Base-by-base conservation (phyloP, 2,797 vertebrate species). In the Tadarida brasiliensis region DNA sequence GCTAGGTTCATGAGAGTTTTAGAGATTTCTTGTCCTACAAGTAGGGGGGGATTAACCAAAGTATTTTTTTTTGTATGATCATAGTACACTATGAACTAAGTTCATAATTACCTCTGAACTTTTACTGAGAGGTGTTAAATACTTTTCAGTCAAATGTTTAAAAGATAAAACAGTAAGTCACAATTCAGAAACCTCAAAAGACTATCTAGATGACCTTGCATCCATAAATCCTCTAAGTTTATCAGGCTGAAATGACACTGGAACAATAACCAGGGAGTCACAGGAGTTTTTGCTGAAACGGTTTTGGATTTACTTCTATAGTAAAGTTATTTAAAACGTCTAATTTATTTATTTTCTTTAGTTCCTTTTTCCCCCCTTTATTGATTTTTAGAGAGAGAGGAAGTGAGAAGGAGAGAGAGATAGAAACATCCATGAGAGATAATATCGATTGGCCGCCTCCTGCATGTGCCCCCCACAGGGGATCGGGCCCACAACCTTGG, bases 271-370 rank as follows among this genome's bases (percentile, higher is more conserved):
- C 78, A 44, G 12, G 67, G 77, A 83, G 63, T 87, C n/a, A 68
- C 2, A n/a, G 39, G 30, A 68, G 63, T 78, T 94, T 87, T 91
- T 78, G 15, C 44, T 94, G 57, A 76, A 8, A 33, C 26, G 17
- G 10, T 91, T 95, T 95, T 90, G 39, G 30, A 73, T 84, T 95
- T 74, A 2, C 10, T 94, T 87, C 22, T 80, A 39, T 22, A 74
- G 28, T 83, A 56, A 95, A 80, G n/a, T 63, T 84, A 81, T 9
- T 91, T 95, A 88, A 91, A 93, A 90, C 10, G 30, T 81, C 30
- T 16, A 93, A 73, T 47, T 30, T 49, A 35, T 91, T 15, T 44
- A 44, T 44, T 44, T 44, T 44, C 39, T 44, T 44, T 44, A 44
- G 39, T 44, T 44, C 39, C 7, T 44, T 44, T 44, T 44, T 44